Base-by-base conservation (phyloP, 2,797 vertebrate species). In the Xenentodon cancila region DNA sequence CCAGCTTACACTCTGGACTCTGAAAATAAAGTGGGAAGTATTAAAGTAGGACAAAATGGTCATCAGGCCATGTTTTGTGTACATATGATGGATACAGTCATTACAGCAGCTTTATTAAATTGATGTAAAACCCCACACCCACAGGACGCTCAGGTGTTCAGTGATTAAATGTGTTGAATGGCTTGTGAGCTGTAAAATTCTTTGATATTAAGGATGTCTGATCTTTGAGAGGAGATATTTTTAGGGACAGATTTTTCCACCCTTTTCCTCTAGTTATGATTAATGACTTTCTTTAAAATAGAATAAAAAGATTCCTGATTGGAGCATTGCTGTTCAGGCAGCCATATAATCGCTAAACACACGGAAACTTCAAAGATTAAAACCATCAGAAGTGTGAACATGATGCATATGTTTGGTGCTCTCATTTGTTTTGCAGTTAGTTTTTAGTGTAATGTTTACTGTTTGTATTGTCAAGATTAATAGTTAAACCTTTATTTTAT, bases 81-180 rank as follows among this genome's bases (percentile, higher is more conserved):
- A 18, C 52, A 42, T 7, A 71, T 90, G 90, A 91, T 89, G 79
- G 84, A 92, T 91, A 27, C 77, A 57, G 77, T 88, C 89, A 90
- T 92, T 90, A 89, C 53, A 54, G 55, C 46, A 37, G 37, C 74
- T 54, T 77, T 46, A 40, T 62, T 51, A 87, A 88, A 90, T 88
- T 82, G 80, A 92, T 90, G 84, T 59, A 65, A 60, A 63, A 57
- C 73, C 80, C 75, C 84, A 88, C 88, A 69, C 86, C 91, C 85
- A 75, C 82, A 76, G 54, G 77, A 77, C 69, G 69, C 64, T 40
- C 11, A 64, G 62, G 70, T 37, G 17, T 81, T 68, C 62, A 68
- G 21, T 69, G 64, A 85, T 86, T 80, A 75, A 40, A 88, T 75
- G 64, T 73, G 72, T n/a, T 34, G 60, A 65, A 70, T 44, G 37